Evolutionary conservation across 2,797 vertebrate genomes (phyloP).

Genomic region (Neopelma chrysocephalum): DNA sequence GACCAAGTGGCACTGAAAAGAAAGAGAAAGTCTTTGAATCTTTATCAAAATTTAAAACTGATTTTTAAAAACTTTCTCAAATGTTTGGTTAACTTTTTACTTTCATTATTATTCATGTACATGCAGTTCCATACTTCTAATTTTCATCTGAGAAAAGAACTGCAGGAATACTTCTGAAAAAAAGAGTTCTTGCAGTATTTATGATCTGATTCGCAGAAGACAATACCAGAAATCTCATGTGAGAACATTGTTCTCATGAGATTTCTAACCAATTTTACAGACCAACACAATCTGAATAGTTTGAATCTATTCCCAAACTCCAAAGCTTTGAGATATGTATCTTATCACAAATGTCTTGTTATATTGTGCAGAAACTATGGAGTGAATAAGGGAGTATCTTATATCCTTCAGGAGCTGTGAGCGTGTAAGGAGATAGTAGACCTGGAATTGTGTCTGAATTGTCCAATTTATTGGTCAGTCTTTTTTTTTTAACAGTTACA

Average conservation of each 20-base stretch:
- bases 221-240: slow-evolving; percentile 5
- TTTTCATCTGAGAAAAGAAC: not conserved
- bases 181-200: slow-evolving; percentile 25
- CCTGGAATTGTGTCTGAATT: not conserved
- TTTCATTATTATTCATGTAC: not conserved
- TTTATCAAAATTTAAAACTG: not conserved
- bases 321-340: not conserved
- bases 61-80: not conserved
- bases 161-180: not conserved
- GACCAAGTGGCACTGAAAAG: not conserved
- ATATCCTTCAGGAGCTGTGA: not conserved
- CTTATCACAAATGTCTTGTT: not conserved
- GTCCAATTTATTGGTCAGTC: not conserved
- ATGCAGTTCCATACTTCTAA: not conserved
- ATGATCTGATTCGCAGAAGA: slow-evolving; percentile 9
- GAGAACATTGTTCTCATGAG: slow-evolving; percentile 18
- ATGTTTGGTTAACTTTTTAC: not conserved
- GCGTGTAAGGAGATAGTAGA: not conserved
- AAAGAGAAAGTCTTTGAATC: not conserved
- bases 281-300: slow-evolving; percentile 9
- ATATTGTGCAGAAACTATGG: not conserved
- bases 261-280: slow-evolving; percentile 25
- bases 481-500: not conserved
- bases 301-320: not conserved
- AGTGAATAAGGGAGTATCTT: not conserved